These are phyloP conservation scores for Myotis myotis DNA, from an alignment of 2,797 vertebrate genomes.

Conservation along the genomic window DNA sequence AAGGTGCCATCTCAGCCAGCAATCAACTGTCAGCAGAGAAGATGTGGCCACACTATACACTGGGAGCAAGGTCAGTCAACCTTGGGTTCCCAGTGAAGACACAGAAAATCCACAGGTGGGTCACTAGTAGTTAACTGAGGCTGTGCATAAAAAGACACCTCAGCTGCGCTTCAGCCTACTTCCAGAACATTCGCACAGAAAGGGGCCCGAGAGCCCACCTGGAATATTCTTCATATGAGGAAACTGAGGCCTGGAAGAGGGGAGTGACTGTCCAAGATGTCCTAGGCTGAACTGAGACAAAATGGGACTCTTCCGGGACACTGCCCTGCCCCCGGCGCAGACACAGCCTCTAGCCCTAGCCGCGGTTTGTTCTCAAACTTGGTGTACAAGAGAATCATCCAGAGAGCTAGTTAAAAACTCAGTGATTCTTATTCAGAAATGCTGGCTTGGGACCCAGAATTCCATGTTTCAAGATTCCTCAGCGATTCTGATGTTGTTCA, in stretches of 20 bases:
- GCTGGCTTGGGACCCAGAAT: neutral
- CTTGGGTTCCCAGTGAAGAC: neutral
- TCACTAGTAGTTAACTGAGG: neutral
- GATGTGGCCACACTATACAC: neutral
- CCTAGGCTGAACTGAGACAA: neutral
- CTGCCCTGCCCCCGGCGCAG: rapidly evolving
- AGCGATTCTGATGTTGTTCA: neutral
- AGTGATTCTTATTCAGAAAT: neutral
- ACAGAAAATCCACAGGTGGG: neutral
- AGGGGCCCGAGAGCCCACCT: neutral
- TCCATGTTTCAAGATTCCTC: neutral
- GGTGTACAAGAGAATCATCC: neutral
- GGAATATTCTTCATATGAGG: neutral
- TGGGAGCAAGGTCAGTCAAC: neutral
- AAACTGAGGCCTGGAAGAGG: neutral
- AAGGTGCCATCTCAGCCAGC: neutral
- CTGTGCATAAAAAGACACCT: neutral
- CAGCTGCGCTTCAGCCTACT: neutral
- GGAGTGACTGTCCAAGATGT: neutral
- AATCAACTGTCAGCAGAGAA: neutral
- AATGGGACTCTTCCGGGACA: neutral
- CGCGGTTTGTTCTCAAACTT: neutral
- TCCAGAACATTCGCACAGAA: neutral
- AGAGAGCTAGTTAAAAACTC: neutral
- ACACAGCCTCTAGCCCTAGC: neutral